phyloP scores from a whole-genome alignment of 2,797 vertebrate species.

The Argentina silus region DNA sequence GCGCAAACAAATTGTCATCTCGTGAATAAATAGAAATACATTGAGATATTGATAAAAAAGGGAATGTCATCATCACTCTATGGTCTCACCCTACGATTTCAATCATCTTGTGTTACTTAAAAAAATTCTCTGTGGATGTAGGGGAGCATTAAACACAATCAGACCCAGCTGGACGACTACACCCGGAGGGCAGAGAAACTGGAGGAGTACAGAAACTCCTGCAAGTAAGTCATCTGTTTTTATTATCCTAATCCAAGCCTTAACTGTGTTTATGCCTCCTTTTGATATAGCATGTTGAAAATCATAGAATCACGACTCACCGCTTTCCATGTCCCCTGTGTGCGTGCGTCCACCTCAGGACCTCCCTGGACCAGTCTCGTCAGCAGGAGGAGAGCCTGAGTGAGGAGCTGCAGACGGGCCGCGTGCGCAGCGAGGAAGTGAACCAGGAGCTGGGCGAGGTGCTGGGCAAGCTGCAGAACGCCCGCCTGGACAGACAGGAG shows the following conservation, averaged over 20 bases:
- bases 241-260: too few relatives aligned
- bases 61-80: too few relatives aligned
- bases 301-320: too few relatives aligned
- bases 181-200: slow-evolving; percentile 83
- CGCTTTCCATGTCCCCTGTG: too few relatives aligned
- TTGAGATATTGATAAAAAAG: too few relatives aligned
- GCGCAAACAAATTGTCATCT: too few relatives aligned
- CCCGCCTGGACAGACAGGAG: slow-evolving; percentile 86
- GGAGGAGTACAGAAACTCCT: slow-evolving; percentile 82
- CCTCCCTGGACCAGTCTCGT: slow-evolving; percentile 74
- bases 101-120: too few relatives aligned
- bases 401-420: slow-evolving; percentile 75
- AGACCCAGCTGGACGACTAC: slow-evolving; percentile 83
- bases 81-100: too few relatives aligned
- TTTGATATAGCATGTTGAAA: too few relatives aligned
- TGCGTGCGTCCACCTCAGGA: slow-evolving; percentile 64
- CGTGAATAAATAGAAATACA: too few relatives aligned
- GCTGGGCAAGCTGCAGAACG: slow-evolving; percentile 81
- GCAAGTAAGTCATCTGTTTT: slow-evolving; percentile 81
- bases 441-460: slow-evolving; percentile 82
- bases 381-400: slow-evolving; percentile 76
- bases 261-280: too few relatives aligned
- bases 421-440: slow-evolving; percentile 74
- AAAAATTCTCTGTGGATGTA: slow-evolving; percentile 56
- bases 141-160: slow-evolving; percentile 81